phyloP scores from a whole-genome alignment of 2,797 vertebrate genomes.

The Cynodonichthys magdalenae region DNA sequence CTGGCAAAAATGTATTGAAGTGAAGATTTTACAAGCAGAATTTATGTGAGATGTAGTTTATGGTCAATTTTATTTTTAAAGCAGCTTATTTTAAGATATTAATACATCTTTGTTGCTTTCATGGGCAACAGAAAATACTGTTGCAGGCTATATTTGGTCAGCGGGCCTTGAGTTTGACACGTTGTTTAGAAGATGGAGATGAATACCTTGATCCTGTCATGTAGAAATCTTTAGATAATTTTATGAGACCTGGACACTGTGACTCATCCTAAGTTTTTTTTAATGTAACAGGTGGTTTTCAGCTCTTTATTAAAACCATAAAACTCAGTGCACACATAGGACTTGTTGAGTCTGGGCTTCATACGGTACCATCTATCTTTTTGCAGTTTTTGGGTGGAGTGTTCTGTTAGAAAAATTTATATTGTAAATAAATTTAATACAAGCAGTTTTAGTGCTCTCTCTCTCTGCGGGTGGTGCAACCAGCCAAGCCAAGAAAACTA shows the following conservation, averaged over 20 bases:
- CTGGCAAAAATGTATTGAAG: no score
- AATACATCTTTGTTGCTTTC: no score
- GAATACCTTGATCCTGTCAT: neutral
- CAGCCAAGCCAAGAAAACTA: constrained; percentile 27
- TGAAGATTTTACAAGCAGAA: no score
- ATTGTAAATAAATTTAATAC: neutral
- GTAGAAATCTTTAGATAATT: constrained; percentile 12
- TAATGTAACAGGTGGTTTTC: constrained; percentile 34
- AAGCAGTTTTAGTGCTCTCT: constrained; percentile 22
- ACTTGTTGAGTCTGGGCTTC: constrained; percentile 24
- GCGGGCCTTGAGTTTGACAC: no score
- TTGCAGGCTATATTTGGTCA: no score
- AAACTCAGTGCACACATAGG: constrained; percentile 16
- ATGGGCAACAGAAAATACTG: no score
- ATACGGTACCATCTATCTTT: neutral
- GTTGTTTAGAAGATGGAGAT: no score
- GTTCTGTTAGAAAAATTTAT: no score
- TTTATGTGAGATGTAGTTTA: no score
- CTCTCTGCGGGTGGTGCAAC: constrained; percentile 4
- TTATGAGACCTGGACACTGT: constrained; percentile 10
- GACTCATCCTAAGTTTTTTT: constrained; percentile 2
- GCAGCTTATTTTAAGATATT: no score
- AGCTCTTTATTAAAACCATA: constrained; percentile 15
- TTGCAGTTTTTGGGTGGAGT: constrained; percentile 6
- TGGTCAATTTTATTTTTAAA: no score